Evolutionary conservation across 2,113 vertebrate species (phyloP), one percentile per base, ranked within the genome.

Genomic region (Calcarius ornatus): DNA sequence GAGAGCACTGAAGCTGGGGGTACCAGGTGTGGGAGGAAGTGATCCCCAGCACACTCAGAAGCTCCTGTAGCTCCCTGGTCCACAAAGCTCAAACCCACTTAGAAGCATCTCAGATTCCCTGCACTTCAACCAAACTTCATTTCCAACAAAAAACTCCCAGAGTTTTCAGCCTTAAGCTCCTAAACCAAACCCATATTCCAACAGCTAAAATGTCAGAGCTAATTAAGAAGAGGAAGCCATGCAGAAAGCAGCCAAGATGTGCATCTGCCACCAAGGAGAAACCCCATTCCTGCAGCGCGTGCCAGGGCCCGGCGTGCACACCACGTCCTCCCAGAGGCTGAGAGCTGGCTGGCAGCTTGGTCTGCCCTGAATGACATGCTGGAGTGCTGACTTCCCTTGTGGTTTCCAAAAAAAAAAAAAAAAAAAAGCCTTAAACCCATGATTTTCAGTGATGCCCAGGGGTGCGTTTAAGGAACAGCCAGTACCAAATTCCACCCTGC

Each of bases 311-410:
- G 1, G 51, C 6, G 14, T 48, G 11, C 31, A 5, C 30, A 78
- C 85, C 85, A 14, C 33, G 65, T n/a, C 82, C 92, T 93, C 82
- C 80, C 66, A 31, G 57, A 38, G 64, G 84, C 81, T 86, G 59
- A 60, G 78, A 38, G 81, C 93, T 87, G 64, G 82, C 92, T 88
- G 91, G 89, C 96, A 96, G 15, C 95, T 97, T 96, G 93, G 95
- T 88, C 97, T 98, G 8, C 95, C 97, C 96, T 87, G 86, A 95
- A 95, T 97, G 97, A 96, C 61, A 95, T 5, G 42, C 86, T 95
- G 81, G 71, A 94, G 81, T 40, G 51, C 72, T 66, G 91, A 92
- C 91, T 77, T 24, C 86, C 95, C 88, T 86, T 97, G 96, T 23
- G 97, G 97, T 96, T 86, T 66, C 28, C 76, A 88, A 89, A 83